Evolutionary conservation across 2,113 vertebrate genomes (phyloP).

Genomic region (Nestor notabilis): DNA sequence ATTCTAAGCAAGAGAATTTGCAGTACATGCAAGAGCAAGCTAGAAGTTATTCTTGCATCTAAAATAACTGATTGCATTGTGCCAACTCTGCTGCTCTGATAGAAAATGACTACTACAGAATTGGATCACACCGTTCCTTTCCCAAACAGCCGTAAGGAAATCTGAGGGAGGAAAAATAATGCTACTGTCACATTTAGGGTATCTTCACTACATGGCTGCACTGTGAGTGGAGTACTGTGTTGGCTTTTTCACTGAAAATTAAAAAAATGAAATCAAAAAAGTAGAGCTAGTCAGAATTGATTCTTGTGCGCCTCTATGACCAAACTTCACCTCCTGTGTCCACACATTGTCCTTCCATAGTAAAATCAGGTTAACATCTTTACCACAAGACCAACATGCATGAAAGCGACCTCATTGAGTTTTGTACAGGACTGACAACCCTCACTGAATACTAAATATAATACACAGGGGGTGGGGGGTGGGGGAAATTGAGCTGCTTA

Average conservation of each 20-base stretch:
- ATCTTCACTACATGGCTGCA: neutral
- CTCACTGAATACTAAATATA: neutral
- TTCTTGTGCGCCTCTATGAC: neutral
- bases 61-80: neutral
- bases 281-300: neutral
- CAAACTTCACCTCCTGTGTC: neutral
- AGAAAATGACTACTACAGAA: neutral
- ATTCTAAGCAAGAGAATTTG: constrained; percentile 18
- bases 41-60: constrained; percentile 33
- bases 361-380: neutral
- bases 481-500: neutral
- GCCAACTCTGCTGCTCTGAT: neutral
- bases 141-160: neutral
- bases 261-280: neutral
- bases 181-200: neutral
- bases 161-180: neutral
- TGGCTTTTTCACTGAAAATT: neutral
- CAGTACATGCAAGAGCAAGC: neutral
- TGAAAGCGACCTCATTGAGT: neutral
- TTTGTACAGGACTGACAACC: neutral
- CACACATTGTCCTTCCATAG: neutral
- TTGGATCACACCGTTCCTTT: neutral
- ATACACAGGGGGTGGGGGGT: too few species aligned
- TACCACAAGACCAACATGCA: accelerated
- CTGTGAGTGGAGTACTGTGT: neutral